Evolutionary conservation across 2,888 invertebrate species (phyloP).

Genomic region (Rhorus exstirpatorius): DNA sequence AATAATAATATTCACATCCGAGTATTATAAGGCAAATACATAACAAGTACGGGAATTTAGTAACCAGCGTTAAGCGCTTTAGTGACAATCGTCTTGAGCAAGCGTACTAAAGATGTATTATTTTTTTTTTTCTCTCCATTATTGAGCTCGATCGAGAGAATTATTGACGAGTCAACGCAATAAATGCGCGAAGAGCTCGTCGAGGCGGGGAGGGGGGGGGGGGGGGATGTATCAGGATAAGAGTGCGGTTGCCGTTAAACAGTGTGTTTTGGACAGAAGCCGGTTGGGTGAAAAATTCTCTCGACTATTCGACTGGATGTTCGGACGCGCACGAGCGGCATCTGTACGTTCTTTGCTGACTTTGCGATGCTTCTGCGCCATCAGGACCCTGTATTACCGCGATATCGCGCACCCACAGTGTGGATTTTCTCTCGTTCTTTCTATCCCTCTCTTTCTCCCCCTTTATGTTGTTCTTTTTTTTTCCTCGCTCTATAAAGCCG

Average conservation of each 20-base stretch:
- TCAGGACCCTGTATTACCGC: conserved; percentile 16
- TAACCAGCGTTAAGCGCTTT: no score
- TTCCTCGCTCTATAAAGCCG: conserved; percentile 22
- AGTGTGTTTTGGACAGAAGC: not conserved
- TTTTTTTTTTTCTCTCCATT: no score
- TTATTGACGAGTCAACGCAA: no score
- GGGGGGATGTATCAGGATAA: no score
- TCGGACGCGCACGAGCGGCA: conserved; percentile 54
- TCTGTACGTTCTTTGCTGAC: conserved; percentile 37
- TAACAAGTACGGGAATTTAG: not conserved
- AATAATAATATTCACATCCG: not conserved
- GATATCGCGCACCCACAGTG: conserved; percentile 28
- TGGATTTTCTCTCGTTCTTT: conserved; percentile 21
- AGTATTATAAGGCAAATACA: not conserved
- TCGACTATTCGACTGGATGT: conserved; percentile 63
- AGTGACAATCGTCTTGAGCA: no score
- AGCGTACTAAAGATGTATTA: no score
- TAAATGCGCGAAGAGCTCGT: no score
- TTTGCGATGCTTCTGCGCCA: conserved; percentile 48
- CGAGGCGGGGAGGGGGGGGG: no score
- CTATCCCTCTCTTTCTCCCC: conserved; percentile 18
- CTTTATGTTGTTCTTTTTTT: conserved; percentile 12
- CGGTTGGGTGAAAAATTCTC: conserved; percentile 68
- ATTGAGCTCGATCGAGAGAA: no score
- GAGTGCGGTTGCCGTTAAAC: not conserved